phyloP scores from a whole-genome alignment of 1,140 invertebrate genomes.

The Zaprionus ghesquierei region DNA sequence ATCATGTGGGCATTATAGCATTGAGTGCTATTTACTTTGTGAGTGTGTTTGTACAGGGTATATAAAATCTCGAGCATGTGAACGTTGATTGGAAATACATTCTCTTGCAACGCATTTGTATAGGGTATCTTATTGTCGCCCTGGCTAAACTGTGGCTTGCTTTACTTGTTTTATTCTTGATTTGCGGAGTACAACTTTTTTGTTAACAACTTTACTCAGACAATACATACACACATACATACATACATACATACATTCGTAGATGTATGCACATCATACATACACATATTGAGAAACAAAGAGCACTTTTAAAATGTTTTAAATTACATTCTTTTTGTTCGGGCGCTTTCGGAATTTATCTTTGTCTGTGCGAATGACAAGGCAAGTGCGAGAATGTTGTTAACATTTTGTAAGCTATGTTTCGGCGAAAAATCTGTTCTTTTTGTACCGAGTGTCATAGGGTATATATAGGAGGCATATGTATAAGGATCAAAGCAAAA shows the following conservation, averaged over 20 bases:
- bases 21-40: too few relatives aligned
- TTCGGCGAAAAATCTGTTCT: not conserved
- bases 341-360: constrained; percentile 36
- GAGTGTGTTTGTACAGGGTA: too few relatives aligned
- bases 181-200: constrained; percentile 62
- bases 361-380: constrained; percentile 47
- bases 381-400: constrained; percentile 69
- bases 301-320: constrained; percentile 75
- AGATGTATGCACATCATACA: too few relatives aligned
- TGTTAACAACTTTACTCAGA: constrained; percentile 62
- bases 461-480: too few relatives aligned
- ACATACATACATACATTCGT: constrained; percentile 24
- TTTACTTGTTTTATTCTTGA: constrained; percentile 39
- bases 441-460: not conserved
- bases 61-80: too few relatives aligned
- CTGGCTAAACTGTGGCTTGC: not conserved
- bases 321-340: constrained; percentile 63
- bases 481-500: too few relatives aligned
- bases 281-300: constrained; percentile 54
- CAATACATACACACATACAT: not conserved
- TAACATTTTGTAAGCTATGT: constrained; percentile 45
- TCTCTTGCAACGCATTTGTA: too few relatives aligned
- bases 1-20: not conserved
- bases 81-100: too few relatives aligned
- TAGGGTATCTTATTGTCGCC: not conserved